Conservation (phyloP, 2,113 vertebrate species). For the Lichenostomus cassidix region DNA sequence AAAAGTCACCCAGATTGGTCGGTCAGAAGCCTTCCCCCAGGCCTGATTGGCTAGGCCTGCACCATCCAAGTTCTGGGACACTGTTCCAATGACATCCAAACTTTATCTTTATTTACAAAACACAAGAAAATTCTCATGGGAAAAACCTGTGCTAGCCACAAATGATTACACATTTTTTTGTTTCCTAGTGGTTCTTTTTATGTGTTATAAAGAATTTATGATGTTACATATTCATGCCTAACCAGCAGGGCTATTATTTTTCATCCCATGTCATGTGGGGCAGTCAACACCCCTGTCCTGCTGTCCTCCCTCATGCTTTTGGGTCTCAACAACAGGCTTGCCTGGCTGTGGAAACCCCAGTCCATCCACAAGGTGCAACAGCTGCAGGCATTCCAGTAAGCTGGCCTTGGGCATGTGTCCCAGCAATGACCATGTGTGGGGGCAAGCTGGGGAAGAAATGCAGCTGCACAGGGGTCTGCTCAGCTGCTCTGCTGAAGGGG, state of each 20-base stretch:
- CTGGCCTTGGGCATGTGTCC: neutral
- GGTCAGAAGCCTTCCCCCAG: too few relatives aligned
- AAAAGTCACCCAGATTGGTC: too few relatives aligned
- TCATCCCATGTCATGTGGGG: neutral
- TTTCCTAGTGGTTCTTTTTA: neutral
- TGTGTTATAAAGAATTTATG: neutral
- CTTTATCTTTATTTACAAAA: too few relatives aligned
- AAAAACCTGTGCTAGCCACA: too few relatives aligned
- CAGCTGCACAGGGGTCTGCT: neutral
- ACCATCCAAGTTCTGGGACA: too few relatives aligned
- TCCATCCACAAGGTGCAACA: accelerated
- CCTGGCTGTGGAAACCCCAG: neutral
- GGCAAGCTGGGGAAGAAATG: neutral
- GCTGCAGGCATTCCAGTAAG: neutral
- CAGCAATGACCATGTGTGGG: neutral
- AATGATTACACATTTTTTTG: neutral
- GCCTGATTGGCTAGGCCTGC: too few relatives aligned
- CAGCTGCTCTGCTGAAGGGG: neutral
- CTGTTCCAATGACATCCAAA: too few relatives aligned
- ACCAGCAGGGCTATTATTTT: neutral
- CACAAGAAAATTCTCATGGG: too few relatives aligned
- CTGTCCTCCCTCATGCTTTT: accelerated
- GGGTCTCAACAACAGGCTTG: neutral
- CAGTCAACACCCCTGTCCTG: neutral
- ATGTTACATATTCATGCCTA: neutral